Evolutionary conservation across 2,113 vertebrate species (phyloP).

Genomic region (Labeo catla): DNA sequence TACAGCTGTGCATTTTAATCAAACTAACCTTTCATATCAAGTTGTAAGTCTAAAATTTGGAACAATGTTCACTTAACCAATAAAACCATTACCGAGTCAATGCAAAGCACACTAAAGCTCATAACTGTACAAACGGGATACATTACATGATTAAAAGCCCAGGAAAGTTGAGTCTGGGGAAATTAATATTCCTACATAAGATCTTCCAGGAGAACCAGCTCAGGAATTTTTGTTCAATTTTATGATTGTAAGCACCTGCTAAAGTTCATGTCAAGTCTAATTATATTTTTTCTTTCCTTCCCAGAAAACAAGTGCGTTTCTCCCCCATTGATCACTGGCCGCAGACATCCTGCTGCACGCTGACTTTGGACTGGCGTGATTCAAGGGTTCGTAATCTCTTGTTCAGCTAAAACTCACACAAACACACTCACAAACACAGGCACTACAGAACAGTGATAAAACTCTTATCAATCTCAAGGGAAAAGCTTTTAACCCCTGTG

Average conservation of each 20-base stretch:
- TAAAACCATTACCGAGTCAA: background rate
- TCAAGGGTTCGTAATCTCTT: conserved; percentile 7
- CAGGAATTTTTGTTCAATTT: background rate
- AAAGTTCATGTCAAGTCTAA: background rate
- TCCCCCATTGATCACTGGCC: background rate
- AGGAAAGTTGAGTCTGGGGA: background rate
- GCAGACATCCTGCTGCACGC: background rate
- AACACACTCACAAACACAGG: background rate
- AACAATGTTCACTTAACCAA: too few species aligned
- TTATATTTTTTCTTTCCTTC: background rate
- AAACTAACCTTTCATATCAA: too few species aligned
- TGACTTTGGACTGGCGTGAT: background rate
- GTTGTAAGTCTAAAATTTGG: too few species aligned
- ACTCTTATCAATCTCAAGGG: conserved; percentile 16
- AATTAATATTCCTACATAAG: conserved; percentile 1
- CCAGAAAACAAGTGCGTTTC: background rate
- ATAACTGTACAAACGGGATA: background rate
- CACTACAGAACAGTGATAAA: background rate
- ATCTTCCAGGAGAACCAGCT: background rate
- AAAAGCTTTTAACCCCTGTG: background rate
- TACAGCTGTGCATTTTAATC: too few species aligned
- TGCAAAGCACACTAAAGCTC: background rate
- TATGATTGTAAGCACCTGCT: conserved; percentile 15
- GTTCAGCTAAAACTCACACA: background rate
- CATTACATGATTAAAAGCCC: background rate